A percentile compares a stretch with the other conserved stretches of the same genome.
Conservation (phyloP, 2,113 vertebrate genomes). For the Microcebus lehilahytsara region DNA sequence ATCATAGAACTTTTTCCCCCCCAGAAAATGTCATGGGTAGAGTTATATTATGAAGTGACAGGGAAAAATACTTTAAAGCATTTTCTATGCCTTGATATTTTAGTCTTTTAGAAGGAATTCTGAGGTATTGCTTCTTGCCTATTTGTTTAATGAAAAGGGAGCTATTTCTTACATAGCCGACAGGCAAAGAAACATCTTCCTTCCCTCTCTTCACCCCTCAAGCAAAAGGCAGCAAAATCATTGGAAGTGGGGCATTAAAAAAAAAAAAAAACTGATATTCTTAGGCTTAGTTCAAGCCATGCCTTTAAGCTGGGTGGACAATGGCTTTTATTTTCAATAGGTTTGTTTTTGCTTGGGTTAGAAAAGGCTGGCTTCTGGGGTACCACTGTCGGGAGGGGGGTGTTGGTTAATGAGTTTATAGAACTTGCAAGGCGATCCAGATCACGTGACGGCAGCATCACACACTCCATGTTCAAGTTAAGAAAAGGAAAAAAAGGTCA, state of each 20-base stretch:
- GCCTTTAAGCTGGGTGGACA: neutral
- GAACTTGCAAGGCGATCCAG: neutral
- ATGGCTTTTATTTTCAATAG: neutral
- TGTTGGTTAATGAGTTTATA: neutral
- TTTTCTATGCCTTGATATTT: neutral
- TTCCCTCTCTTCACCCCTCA: fast-evolving
- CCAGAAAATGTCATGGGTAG: neutral
- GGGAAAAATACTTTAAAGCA: neutral
- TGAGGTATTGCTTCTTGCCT: neutral
- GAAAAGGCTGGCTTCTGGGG: neutral
- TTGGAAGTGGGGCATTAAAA: neutral
- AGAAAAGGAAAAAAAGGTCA: neutral
- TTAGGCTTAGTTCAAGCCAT: fast-evolving
- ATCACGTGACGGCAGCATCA: neutral
- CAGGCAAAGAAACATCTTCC: neutral
- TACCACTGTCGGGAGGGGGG: neutral
- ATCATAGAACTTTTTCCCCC: neutral
- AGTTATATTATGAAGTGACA: neutral
- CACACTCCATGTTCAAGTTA: neutral
- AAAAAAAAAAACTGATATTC: neutral
- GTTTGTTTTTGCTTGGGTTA: neutral
- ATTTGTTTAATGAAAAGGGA: neutral
- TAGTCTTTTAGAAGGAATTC: neutral
- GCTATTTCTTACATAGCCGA: too few species aligned
- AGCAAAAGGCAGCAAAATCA: neutral